Percentiles rank a stretch among this genome's conserved stretches.
Evolutionary conservation across 2,113 vertebrate species (phyloP).

Genomic region (Andinoacara biseriatus): DNA sequence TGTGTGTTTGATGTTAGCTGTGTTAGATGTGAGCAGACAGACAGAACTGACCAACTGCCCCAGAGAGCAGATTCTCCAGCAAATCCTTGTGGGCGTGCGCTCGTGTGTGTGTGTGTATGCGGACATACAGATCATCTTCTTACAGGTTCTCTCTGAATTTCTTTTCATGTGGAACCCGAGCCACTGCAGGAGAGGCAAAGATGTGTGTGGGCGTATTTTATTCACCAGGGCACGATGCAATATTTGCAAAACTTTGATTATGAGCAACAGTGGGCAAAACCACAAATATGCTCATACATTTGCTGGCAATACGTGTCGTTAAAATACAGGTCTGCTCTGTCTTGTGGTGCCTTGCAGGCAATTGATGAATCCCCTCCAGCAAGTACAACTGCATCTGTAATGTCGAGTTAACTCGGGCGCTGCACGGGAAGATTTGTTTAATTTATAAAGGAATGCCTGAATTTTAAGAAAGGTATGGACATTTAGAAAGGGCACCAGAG

Average conservation of each 20-base stretch:
- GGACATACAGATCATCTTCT: slow-evolving; percentile 16
- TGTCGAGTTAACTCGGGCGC: neutral
- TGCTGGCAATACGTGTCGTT: slow-evolving; percentile 6
- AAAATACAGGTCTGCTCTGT: slow-evolving; percentile 1
- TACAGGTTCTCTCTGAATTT: slow-evolving; percentile 7
- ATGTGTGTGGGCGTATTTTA: slow-evolving; percentile 31
- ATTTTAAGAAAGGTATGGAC: neutral
- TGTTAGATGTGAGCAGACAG: slow-evolving; percentile 26
- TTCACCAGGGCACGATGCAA: slow-evolving; percentile 9
- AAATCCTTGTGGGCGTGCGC: neutral
- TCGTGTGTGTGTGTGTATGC: neutral
- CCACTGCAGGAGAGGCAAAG: slow-evolving; percentile 1
- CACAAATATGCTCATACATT: slow-evolving; percentile 28
- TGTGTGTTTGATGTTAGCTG: neutral
- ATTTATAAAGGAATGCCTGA: neutral
- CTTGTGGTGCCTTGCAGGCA: neutral
- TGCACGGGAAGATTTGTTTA: neutral
- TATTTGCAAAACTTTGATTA: slow-evolving; percentile 41
- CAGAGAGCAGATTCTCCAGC: slow-evolving; percentile 32
- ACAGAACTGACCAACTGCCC: slow-evolving; percentile 33
- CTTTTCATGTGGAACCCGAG: slow-evolving; percentile 16
- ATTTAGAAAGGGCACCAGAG: neutral
- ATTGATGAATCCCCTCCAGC: slow-evolving; percentile 12
- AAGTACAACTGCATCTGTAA: slow-evolving; percentile 6
- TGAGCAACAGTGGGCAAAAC: slow-evolving; percentile 35